Evolutionary conservation across 2,113 vertebrate genomes (phyloP), one percentile per base, ranked within the genome.

Genomic region (Pantherophis guttatus): DNA sequence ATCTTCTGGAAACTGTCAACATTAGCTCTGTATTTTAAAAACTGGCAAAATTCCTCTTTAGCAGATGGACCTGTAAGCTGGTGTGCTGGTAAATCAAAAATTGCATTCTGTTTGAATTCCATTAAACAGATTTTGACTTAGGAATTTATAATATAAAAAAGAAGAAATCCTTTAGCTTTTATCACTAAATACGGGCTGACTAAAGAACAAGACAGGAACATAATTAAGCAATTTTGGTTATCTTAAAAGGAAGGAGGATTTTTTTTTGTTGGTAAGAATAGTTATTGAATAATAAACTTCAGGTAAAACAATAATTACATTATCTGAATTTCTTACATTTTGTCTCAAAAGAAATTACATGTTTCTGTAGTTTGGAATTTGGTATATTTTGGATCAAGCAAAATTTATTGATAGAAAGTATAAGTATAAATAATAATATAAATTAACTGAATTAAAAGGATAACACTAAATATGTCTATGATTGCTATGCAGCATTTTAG

Each of bases 1-100:
- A 94, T 92, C 92, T 97, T 97, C 96, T 97, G 95, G 95, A 94
- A 94, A 94, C 96, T 95, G 95, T 97, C 95, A 95, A 94, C 95
- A 91, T 26, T 94, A 94, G 92, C 0, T 0, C 93, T 93, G 90
- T 92, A 96, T 95, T 92, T 97, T 96, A 94, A 70, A 52, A 62
- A 53, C 87, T 97, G 97, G 97, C 97, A 94, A 24, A 13, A 89
- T 93, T 97, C 97, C 96, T 93, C 24, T 52, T 88, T 97, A 95
- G 92, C 97, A 98, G 97, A 98, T 97, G 98, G 97, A 93, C 94
- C 85, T 89, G 94, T 96, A 96, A 97, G 88, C 95, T 98, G 97
- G 95, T 96, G 96, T 95, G 94, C 54, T 94, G 48, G 55, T 59
- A 33, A 95, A 93, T 75, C 95, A 95, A 93, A 94, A 93, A 94